Evolutionary conservation across 2,888 invertebrate genomes (phyloP), one percentile per base, ranked within the genome.

Genomic region (Hymenopus coronatus): DNA sequence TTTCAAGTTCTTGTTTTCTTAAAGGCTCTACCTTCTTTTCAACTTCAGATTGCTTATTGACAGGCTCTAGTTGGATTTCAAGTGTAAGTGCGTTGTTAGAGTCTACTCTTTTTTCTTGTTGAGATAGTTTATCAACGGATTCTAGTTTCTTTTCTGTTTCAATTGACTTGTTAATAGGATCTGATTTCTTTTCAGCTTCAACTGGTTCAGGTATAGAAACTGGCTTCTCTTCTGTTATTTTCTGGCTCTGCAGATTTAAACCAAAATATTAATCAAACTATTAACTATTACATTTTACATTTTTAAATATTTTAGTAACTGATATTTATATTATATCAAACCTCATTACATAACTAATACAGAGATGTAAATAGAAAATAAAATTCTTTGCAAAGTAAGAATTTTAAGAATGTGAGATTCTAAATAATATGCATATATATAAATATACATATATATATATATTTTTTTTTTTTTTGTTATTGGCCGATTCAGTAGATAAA

Each of bases 1-100:
- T 85, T 46, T 85, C 85, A 85, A 27, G 1, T 40, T 85, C 84
- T 28, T 81, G 40, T 87, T 90, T 89, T 82, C 54, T 70, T 15
- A 70, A 15, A 70, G 88, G 88, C 89, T 91, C 91, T 54, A 91
- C 90, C 92, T 93, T 70, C 92, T 93, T 70, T 20, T 70, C 54
- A 20, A 70, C 54, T 88, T 89, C 88, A 88, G 90, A 87, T 81
- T 88, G 82, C 12, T 89, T 40, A 28, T 28, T 20, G 85, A 90
- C 28, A 89, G 88, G 27, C 90, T 90, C 88, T 91, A 91, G 89
- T 86, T 88, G 89, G 87, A 88, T 89, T 88, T 91, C 92, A 85
- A 70, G 6, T 20, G 15, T 15, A 70, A 20, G 20, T 70, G 91
- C 14, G 84, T n/a, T 28, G 28, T 82, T 85, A n/a, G 46, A 89